A percentile compares a stretch with the other conserved stretches of the same genome.
phyloP scores from a whole-genome alignment of 2,888 invertebrate genomes.

The Rhingia rostrata region DNA sequence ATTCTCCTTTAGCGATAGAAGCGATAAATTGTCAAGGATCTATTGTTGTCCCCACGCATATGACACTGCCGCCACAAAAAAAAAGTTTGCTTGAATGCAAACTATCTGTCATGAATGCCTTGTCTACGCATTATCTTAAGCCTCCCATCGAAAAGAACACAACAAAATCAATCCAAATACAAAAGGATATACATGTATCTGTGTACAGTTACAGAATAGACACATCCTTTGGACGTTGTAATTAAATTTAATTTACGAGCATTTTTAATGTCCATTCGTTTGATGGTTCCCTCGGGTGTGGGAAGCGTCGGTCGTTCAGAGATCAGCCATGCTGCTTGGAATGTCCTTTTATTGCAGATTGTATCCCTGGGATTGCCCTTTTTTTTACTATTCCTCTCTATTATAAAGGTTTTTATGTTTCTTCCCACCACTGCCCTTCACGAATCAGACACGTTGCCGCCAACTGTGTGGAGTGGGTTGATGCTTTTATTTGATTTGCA shows the following conservation, averaged over 20 bases:
- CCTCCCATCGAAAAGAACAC: not conserved
- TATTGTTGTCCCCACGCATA: slow-evolving; percentile 59
- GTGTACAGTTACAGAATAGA: not conserved
- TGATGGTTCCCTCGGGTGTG: slow-evolving; percentile 37
- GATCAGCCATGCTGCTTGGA: slow-evolving; percentile 33
- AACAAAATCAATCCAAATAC: not conserved
- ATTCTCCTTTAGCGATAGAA: slow-evolving; percentile 17
- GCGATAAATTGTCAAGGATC: slow-evolving; percentile 64
- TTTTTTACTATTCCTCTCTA: slow-evolving; percentile 4
- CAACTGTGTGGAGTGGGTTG: not conserved
- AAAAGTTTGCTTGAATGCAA: slow-evolving; percentile 5
- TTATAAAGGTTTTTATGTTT: slow-evolving; percentile 36
- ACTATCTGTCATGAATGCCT: slow-evolving; percentile 26
- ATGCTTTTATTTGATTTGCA: slow-evolving; percentile 39
- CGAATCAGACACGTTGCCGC: slow-evolving; percentile 1
- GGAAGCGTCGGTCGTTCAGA: not conserved
- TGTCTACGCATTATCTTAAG: slow-evolving; percentile 31
- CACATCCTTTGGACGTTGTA: slow-evolving; percentile 32
- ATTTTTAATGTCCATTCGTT: slow-evolving; percentile 60
- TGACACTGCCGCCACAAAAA: slow-evolving; percentile 11
- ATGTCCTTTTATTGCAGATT: slow-evolving; percentile 68
- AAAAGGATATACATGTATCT: not conserved
- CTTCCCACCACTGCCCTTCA: not conserved
- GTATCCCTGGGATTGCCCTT: slow-evolving; percentile 34
- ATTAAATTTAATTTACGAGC: slow-evolving; percentile 74